Evolutionary conservation across 2,113 vertebrate species (phyloP).

Genomic region (Peromyscus maniculatus): DNA sequence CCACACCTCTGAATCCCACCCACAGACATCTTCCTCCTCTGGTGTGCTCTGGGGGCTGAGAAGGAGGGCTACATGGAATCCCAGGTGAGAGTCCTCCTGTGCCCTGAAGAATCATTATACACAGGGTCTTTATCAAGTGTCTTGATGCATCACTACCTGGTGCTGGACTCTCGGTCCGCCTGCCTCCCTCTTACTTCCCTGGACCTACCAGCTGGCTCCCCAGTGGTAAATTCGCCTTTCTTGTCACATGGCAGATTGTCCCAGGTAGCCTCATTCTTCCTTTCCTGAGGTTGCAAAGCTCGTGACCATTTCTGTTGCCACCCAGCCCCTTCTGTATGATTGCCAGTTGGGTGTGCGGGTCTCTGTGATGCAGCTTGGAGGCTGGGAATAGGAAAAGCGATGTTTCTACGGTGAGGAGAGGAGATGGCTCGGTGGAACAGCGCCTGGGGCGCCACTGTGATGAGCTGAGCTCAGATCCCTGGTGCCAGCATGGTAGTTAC

Average conservation of each 20-base stretch:
- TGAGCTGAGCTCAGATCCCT: too few relatives aligned
- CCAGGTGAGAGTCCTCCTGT: neutral
- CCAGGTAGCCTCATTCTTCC: too few relatives aligned
- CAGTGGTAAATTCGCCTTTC: rapidly evolving
- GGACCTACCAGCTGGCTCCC: neutral
- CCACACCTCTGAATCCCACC: too few relatives aligned
- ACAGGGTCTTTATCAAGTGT: rapidly evolving
- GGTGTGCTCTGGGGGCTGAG: neutral
- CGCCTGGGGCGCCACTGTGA: too few relatives aligned
- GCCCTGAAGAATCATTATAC: too few relatives aligned
- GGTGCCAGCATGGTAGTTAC: neutral
- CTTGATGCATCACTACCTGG: rapidly evolving
- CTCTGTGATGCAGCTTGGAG: neutral
- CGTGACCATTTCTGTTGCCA: neutral
- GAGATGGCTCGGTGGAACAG: too few relatives aligned
- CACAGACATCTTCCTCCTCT: neutral
- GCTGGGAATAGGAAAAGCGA: neutral
- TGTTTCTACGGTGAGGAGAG: neutral
- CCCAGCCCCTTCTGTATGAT: rapidly evolving
- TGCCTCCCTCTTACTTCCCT: rapidly evolving
- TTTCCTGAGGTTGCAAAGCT: neutral
- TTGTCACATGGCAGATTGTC: neutral
- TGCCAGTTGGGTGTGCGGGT: neutral
- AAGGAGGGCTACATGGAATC: neutral
- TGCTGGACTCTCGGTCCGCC: neutral